Percentiles rank a stretch among this genome's conserved stretches.
phyloP scores from a whole-genome alignment of 2,113 vertebrate species.

The Jaculus jaculus region DNA sequence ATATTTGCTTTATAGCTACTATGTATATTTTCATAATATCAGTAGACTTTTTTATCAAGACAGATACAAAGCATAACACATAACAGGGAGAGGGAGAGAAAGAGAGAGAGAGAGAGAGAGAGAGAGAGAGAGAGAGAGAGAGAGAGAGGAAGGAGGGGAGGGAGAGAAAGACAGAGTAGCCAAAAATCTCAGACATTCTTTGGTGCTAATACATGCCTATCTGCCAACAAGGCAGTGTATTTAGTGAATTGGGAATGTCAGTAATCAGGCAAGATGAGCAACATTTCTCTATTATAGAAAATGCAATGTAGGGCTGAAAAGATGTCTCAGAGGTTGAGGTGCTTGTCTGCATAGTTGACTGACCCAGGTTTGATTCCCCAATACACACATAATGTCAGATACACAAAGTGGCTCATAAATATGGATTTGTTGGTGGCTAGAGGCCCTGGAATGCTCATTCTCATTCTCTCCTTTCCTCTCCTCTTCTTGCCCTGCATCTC shows the following conservation, averaged over 20 bases:
- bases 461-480: too few species aligned
- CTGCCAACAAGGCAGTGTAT: background rate
- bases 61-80: background rate
- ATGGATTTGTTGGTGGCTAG: too few species aligned
- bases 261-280: background rate
- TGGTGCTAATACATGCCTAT: background rate
- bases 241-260: background rate
- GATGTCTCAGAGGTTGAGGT: too few species aligned
- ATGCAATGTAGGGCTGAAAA: too few species aligned
- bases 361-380: too few species aligned
- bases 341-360: too few species aligned
- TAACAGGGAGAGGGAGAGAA: background rate
- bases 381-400: too few species aligned
- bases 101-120: background rate
- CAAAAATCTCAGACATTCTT: background rate
- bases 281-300: background rate
- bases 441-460: too few species aligned
- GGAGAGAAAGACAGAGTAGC: background rate
- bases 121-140: background rate
- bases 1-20: background rate
- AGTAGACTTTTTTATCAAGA: background rate
- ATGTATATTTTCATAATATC: slow-evolving; percentile 3
- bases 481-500: too few species aligned
- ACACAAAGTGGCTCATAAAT: too few species aligned
- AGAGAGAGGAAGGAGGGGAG: too few species aligned